These are phyloP conservation scores for Eledona agricola DNA, from an alignment of 2,888 invertebrate species.

Conservation along the genomic window DNA sequence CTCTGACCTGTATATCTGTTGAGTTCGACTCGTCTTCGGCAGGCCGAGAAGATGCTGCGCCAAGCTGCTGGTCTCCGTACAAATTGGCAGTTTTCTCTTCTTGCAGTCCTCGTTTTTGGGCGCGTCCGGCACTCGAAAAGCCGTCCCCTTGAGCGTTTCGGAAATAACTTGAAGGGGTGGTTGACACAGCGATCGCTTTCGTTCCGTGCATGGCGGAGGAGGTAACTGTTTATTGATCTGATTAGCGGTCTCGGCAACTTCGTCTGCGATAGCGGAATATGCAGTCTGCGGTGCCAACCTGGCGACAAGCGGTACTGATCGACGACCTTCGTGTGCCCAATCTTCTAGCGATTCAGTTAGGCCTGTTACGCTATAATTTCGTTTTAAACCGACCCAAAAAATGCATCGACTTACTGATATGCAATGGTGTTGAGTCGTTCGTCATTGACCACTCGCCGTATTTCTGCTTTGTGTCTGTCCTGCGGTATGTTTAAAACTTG, in stretches of 20 bases:
- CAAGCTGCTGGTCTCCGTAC: constrained; percentile 55
- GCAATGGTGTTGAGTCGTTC: constrained; percentile 89
- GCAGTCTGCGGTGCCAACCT: constrained; percentile 86
- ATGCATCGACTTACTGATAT: constrained; percentile 77
- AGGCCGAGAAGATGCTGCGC: constrained; percentile 59
- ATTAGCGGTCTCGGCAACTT: constrained; percentile 73
- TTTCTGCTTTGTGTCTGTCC: constrained; percentile 92
- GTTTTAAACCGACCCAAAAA: too few relatives aligned
- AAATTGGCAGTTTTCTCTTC: constrained; percentile 55
- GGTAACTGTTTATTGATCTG: constrained; percentile 71
- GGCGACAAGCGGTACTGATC: constrained; percentile 83
- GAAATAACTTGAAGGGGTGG: constrained; percentile 11
- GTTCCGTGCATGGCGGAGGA: constrained; percentile 63
- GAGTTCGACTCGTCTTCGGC: constrained; percentile 59
- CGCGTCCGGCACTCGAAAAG: constrained; percentile 58
- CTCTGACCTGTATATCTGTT: constrained; percentile 60
- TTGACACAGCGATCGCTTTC: constrained; percentile 52
- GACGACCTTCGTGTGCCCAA: constrained; percentile 89
- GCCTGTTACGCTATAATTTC: constrained; percentile 68
- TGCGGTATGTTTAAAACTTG: constrained; percentile 84
- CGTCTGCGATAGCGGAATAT: constrained; percentile 84
- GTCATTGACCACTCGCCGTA: constrained; percentile 90
- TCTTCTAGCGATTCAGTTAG: constrained; percentile 72
- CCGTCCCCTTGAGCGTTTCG: constrained; percentile 24
- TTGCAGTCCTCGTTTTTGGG: constrained; percentile 59